A percentile compares a stretch with the other conserved stretches of the same genome.
phyloP scores from a whole-genome alignment of 2,797 vertebrate species.

The Molossus alvarezi region DNA sequence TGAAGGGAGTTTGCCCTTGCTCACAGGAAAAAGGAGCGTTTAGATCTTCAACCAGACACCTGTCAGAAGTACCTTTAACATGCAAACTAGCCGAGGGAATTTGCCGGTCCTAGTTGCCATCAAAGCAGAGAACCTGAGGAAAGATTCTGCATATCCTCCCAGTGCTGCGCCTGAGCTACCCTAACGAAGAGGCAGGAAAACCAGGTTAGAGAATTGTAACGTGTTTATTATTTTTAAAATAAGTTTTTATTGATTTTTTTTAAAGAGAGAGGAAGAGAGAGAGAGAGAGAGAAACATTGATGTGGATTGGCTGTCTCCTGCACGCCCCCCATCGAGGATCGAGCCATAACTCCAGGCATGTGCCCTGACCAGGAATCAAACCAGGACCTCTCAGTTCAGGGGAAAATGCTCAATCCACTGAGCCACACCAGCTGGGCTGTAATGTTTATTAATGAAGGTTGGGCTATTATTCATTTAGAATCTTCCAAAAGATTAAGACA shows the following conservation, averaged over 20 bases:
- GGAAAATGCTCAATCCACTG: too few relatives aligned
- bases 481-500: conserved; percentile 75
- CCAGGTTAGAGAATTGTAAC: conserved; percentile 64
- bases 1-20: conserved; percentile 84
- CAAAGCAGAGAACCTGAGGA: conserved; percentile 78
- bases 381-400: too few relatives aligned
- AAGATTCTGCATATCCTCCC: conserved; percentile 45
- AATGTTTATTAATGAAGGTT: conserved; percentile 81
- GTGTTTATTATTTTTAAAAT: conserved; percentile 71
- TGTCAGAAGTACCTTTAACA: conserved; percentile 81
- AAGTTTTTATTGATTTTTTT: too few relatives aligned
- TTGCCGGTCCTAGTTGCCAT: conserved; percentile 54
- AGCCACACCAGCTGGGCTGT: too few relatives aligned
- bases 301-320: too few relatives aligned
- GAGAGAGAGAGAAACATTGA: too few relatives aligned
- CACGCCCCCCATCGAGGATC: too few relatives aligned
- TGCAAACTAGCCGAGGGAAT: conserved; percentile 81
- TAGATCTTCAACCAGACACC: conserved; percentile 81
- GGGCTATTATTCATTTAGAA: conserved; percentile 67
- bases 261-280: too few relatives aligned
- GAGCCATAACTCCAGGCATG: too few relatives aligned
- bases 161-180: conserved; percentile 34
- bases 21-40: conserved; percentile 77
- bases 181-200: conserved; percentile 80
- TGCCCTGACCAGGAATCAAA: too few relatives aligned